A percentile compares a stretch with the other conserved stretches of the same genome.
phyloP scores from a whole-genome alignment of 1,140 invertebrate genomes.

The Goniozus legneri region DNA sequence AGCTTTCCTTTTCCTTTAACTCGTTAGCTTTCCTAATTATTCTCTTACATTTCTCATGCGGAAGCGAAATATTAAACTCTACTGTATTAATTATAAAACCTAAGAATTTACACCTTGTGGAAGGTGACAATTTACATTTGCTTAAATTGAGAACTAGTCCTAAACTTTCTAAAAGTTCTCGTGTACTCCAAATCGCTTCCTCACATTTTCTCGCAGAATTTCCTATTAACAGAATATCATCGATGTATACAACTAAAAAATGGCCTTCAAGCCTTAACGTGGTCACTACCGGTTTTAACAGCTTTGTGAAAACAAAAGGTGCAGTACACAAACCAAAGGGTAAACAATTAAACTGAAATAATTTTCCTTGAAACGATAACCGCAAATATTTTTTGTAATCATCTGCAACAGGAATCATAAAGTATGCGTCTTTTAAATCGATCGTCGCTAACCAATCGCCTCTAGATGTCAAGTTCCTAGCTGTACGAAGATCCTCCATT shows the following conservation, averaged over 20 bases:
- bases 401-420: background rate
- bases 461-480: background rate
- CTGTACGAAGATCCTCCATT: background rate
- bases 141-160: background rate
- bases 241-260: background rate
- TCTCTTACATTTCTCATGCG: background rate
- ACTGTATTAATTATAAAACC: constrained; percentile 3
- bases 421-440: constrained; percentile 7
- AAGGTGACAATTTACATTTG: background rate
- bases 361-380: background rate
- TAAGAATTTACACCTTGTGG: background rate
- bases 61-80: background rate
- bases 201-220: background rate
- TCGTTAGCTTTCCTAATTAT: background rate
- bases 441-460: no score
- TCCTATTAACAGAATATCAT: constrained; percentile 2
- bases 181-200: background rate
- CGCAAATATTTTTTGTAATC: background rate
- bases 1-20: background rate
- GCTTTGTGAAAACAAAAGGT: constrained; percentile 3
- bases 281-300: background rate
- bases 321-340: background rate
- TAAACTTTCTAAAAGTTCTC: background rate
- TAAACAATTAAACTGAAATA: constrained; percentile 1
- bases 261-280: no score